A percentile compares a stretch with the other conserved stretches of the same genome.
Evolutionary conservation across 2,113 vertebrate genomes (phyloP).

Genomic region (Glaucidium brasilianum): DNA sequence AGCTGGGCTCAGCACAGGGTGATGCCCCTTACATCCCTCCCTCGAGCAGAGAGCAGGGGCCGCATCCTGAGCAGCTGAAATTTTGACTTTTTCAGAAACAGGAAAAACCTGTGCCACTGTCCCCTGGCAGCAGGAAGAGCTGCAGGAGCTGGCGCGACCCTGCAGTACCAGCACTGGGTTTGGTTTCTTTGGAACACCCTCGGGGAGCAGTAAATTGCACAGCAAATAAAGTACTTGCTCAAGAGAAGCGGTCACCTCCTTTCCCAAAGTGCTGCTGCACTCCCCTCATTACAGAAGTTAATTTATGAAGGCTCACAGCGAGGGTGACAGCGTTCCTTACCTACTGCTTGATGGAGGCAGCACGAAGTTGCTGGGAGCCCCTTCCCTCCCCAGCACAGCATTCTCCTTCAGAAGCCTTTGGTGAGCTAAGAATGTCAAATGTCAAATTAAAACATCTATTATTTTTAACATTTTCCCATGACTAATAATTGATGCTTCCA

Average conservation of each 20-base stretch:
- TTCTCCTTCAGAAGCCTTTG: background rate
- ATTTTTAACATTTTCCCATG: background rate
- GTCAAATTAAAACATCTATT: background rate
- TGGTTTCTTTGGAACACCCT: background rate
- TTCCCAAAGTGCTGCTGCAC: background rate
- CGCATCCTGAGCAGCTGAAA: background rate
- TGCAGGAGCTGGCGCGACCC: background rate
- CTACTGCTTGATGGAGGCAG: background rate
- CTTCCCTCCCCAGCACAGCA: rapidly evolving
- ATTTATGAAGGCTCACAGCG: background rate
- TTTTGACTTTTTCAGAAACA: background rate
- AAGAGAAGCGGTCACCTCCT: background rate
- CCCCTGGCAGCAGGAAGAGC: background rate
- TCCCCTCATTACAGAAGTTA: background rate
- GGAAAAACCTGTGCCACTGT: background rate
- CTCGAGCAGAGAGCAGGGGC: background rate
- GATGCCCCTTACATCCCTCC: background rate
- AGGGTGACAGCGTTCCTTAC: background rate
- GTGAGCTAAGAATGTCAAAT: background rate
- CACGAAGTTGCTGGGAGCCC: background rate
- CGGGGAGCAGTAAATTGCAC: background rate
- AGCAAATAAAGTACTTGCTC: background rate
- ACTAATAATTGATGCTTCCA: background rate
- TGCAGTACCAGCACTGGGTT: background rate
- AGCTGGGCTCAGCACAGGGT: too few relatives aligned